Base-by-base conservation (phyloP, 2,888 invertebrate genomes). In the Cheilosia pagana region DNA sequence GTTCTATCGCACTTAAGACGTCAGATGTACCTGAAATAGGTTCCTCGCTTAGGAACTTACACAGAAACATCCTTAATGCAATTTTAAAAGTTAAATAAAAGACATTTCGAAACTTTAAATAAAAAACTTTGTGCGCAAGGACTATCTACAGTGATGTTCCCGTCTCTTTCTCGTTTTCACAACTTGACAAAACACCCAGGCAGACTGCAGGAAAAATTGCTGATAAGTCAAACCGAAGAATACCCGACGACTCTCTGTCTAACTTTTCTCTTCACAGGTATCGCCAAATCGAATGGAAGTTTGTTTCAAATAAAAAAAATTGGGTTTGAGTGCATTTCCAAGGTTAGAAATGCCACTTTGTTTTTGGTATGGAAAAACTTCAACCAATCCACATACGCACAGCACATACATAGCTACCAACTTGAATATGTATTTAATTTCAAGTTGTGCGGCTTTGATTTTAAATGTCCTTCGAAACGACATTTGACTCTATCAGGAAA, bases 51-150 rank as follows among this genome's bases (percentile, higher is more conserved):
- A 28, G 53, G 19, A 16, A 35, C 21, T 23, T 12, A 60, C 4
- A 79, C 62, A 57, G 70, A 53, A 62, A 76, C 81, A 70, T 81
- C 55, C 85, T 71, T 85, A 85, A 85, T 85, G 72, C 79, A 85
- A 85, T 85, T 85, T 76, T 52, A 70, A 85, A 85, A 85, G 81
- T 85, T 81, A 81, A 81, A 81, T 81, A 81, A 85, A 81, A 81
- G 60, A 74, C 70, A 70, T 68, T 83, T 60, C 45, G 28, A 83
- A 83, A 83, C 70, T 85, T 85, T 71, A 81, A 85, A 81, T 81
- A 81, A 62, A 62, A 75, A 85, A 81, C 48, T 74, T 79, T 67
- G 3, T 39, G 19, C 39, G 21, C 21, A n/a, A n/a, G n/a, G n/a
- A n/a, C n/a, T n/a, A n/a, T n/a, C n/a, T n/a, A 48, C 43, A 53